These are phyloP conservation scores for Mobula birostris DNA, from an alignment of 2,113 vertebrate genomes.

Conservation along the genomic window DNA sequence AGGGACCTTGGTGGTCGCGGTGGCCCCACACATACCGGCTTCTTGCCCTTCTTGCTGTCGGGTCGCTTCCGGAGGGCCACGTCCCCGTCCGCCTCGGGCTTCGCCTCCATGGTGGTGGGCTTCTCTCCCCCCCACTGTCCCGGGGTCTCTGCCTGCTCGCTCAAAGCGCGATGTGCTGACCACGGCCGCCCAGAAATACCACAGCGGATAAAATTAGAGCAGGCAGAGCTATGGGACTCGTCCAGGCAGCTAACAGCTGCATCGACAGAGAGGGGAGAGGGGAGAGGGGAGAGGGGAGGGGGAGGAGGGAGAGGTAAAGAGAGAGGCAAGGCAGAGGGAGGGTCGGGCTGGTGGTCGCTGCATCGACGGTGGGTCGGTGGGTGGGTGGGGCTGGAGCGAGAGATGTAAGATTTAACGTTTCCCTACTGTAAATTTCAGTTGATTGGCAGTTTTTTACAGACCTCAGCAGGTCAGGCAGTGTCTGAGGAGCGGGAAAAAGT, in stretches of 20 bases:
- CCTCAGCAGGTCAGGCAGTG: too few relatives aligned
- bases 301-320: too few relatives aligned
- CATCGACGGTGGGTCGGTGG: too few relatives aligned
- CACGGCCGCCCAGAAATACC: background rate
- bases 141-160: background rate
- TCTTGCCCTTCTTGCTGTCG: slow-evolving; percentile 27
- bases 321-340: background rate
- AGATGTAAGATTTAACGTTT: too few relatives aligned
- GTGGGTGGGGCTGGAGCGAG: too few relatives aligned
- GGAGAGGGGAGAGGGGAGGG: too few relatives aligned
- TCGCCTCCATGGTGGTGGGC: background rate
- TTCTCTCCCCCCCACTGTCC: background rate
- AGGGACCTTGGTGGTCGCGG: slow-evolving; percentile 25
- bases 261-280: background rate
- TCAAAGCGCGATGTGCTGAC: background rate
- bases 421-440: too few relatives aligned
- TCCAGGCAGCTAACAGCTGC: background rate
- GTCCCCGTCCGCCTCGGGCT: background rate
- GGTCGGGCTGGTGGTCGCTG: too few relatives aligned
- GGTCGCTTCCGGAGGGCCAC: background rate
- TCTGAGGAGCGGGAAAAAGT: too few relatives aligned
- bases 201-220: slow-evolving; percentile 10
- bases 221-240: background rate
- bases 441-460: too few relatives aligned
- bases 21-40: background rate